These are phyloP conservation scores for Nyctibius bracteatus DNA, from an alignment of 2,113 vertebrate genomes.

Conservation along the genomic window DNA sequence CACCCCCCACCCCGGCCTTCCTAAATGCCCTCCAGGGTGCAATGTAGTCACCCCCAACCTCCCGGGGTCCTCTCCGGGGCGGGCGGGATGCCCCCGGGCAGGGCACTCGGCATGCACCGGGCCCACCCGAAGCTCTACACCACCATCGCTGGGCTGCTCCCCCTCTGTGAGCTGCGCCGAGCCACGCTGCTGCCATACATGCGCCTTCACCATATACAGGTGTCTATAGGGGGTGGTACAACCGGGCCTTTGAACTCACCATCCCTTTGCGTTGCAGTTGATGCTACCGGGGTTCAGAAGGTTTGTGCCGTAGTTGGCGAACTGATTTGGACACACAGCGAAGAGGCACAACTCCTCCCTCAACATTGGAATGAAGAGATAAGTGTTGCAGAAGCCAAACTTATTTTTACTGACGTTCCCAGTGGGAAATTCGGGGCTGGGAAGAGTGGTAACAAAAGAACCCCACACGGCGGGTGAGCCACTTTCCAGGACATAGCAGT, in stretches of 20 bases:
- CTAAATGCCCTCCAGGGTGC: neutral
- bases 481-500: neutral
- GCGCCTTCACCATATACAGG: fast-evolving
- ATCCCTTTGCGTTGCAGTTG: neutral
- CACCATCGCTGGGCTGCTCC: fast-evolving
- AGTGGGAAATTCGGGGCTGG: neutral
- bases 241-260: too few relatives aligned
- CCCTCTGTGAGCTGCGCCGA: neutral
- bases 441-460: neutral
- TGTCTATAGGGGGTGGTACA: neutral
- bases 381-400: neutral
- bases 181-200: fast-evolving
- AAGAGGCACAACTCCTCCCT: neutral
- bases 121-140: fast-evolving
- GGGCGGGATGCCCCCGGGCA: neutral
- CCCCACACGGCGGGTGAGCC: fast-evolving
- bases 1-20: neutral
- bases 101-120: fast-evolving
- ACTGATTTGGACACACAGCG: fast-evolving
- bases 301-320: neutral
- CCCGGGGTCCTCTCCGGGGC: neutral
- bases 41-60: fast-evolving
- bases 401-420: neutral
- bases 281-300: neutral
- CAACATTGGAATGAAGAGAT: neutral